Base-by-base conservation (phyloP, 2,888 invertebrate genomes). In the Drosophila mettleri region DNA sequence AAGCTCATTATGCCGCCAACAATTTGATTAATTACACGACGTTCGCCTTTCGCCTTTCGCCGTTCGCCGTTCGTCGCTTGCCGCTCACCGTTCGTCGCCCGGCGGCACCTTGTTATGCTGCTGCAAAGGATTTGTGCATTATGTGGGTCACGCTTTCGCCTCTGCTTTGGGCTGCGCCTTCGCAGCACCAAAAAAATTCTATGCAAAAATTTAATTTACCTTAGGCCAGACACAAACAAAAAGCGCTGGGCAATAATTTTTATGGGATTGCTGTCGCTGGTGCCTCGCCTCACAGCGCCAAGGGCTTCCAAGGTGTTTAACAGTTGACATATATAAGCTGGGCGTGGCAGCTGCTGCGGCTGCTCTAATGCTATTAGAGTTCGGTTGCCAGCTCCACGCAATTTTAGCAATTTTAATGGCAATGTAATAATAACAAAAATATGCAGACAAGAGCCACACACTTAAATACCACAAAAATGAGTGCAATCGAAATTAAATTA, bases 1-100 rank as follows among this genome's bases (percentile, higher is more conserved):
- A 78, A 86, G 87, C 85, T 84, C 79, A 87, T 84, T 84, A 87
- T 65, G 79, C 72, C 65, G 65, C 74, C 76, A 87, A 87, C 88
- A 86, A 86, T 86, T 88, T 88, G 85, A 86, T 86, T 86, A 86
- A 86, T 88, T 86, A 80, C 69, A 36, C 16, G 7, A 7, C 7
- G 45, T 27, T 9, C 66, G 48, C 59, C 65, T 43, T 61, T 58
- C 46, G 10, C 12, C 18, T 5, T 18, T 10, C 65, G 39, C 57
- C 68, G 46, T 63, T 55, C 51, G 66, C 65, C 61, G 57, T 60
- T 36, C 48, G 59, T 69, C 66, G 20, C n/a, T 18, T 31, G 34
- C 6, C 16, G 3, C 48, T 12, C 33, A 33, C 41, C 43, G 34
- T 27, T 10, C 29, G 55, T 12, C 33, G 38, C 41, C 43, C 38